Evolutionary conservation across 2,888 invertebrate genomes (phyloP).

Genomic region (Terebella lapidaria): DNA sequence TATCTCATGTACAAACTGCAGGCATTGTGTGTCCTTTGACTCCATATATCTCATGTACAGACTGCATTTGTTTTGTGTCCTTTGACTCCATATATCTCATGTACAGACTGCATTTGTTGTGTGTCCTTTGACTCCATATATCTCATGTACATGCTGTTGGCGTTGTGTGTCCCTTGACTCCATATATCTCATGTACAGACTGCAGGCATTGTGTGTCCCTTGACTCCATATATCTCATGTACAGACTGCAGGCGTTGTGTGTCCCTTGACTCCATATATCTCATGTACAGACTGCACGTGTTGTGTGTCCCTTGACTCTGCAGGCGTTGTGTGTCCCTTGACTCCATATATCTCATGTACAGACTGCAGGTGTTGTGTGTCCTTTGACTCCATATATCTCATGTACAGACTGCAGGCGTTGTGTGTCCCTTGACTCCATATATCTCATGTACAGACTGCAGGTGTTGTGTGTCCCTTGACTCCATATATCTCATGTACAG

Average conservation of each 20-base stretch:
- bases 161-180: constrained; percentile 53
- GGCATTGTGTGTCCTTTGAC: constrained; percentile 55
- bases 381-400: too few relatives aligned
- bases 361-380: constrained; percentile 56
- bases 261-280: too few relatives aligned
- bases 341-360: too few relatives aligned
- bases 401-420: constrained; percentile 54
- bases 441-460: constrained; percentile 50
- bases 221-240: too few relatives aligned
- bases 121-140: constrained; percentile 54
- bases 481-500: constrained; percentile 34
- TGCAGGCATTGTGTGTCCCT: constrained; percentile 55
- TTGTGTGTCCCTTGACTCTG: constrained; percentile 52
- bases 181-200: constrained; percentile 48
- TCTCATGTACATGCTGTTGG: constrained; percentile 53
- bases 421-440: constrained; percentile 54
- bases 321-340: constrained; percentile 55
- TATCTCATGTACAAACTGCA: constrained; percentile 50
- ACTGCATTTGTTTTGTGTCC: constrained; percentile 56
- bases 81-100: too few relatives aligned
- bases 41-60: constrained; percentile 34
- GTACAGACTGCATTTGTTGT: constrained; percentile 55
- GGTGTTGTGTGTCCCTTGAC: constrained; percentile 55
- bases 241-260: constrained; percentile 55
- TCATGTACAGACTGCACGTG: constrained; percentile 53